Base-by-base conservation (phyloP, 2,797 vertebrate genomes). In the Dermochelys coriacea region DNA sequence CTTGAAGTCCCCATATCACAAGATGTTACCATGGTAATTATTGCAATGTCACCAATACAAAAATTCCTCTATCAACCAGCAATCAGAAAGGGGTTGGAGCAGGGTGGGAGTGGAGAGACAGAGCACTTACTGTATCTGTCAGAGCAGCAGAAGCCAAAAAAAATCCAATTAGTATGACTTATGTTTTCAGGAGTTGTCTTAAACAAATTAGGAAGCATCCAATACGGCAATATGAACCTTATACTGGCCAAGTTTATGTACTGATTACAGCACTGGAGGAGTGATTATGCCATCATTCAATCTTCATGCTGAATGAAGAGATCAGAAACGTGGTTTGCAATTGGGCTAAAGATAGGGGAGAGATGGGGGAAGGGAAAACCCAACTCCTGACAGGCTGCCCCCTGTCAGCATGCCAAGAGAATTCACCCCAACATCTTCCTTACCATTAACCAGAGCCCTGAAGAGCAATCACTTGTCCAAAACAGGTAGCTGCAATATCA, bases 1-100 rank as follows among this genome's bases (percentile, higher is more conserved):
- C 90, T 94, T 82, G 71, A 88, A 88, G 50, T 50, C 59, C 59
- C 91, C 78, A 45, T 59, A 90, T 94, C 94, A 88, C n/a, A 86
- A 75, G 89, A 86, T 86, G 96, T 94, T 97, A 90, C 94, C 87
- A 97, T 95, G 89, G 88, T 75, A 97, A 96, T 96, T 96, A 95
- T 61, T 93, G 80, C 95, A 95, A 45, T 57, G 88, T 92, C 93
- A 94, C 80, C 91, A 86, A 47, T 88, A 93, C 82, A 47, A 77
- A 77, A 85, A 5, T 2, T 34, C 25, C 93, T 88, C 88, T 94
- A 93, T 93, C 95, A 97, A 78, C 84, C 78, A 88, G 87, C 79
- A 96, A 91, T 94, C 79, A 89, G 86, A 57, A 95, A 90, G 61
- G 23, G 89, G 94, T 93, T 77, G 64, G 68, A 96, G 6, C 49